Base-by-base conservation (phyloP, 2,888 invertebrate genomes). In the Drosophila limbata region DNA sequence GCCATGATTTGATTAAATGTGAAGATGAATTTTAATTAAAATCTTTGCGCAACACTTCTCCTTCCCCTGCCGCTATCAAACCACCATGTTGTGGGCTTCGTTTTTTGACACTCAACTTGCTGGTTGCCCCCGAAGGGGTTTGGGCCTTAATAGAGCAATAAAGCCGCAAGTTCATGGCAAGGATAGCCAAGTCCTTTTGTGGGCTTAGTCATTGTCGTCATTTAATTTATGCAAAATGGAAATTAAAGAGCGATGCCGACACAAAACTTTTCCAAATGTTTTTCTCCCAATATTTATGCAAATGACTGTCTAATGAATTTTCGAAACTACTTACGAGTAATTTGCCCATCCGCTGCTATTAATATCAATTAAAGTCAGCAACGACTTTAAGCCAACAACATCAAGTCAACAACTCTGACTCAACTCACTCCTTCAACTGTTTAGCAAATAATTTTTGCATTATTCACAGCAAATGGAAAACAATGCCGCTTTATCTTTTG, bases 11-110 rank as follows among this genome's bases (percentile, higher is more conserved):
- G 92, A 92, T 92, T 92, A 92, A 92, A 91, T 89, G 90, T 90
- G 91, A 90, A 92, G 91, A 92, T 92, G 91, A 92, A 92, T 92
- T 92, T 92, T 92, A 92, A 92, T 92, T 92, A 92, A 92, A 92
- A 92, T 89, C 90, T 87, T 85, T 84, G 59, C 79, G 72, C 72
- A 19, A 25, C 40, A 39, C 53, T 3, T 11, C 28, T 19, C 31
- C 28, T 25, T n/a, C n/a, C 25, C 11, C 19, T 17, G n/a, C 40
- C 37, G 44, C 3, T 6, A 3, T n/a, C 45, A 25, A 50, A 21
- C 4, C 17, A 11, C 40, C 19, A 39, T 21, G 57, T 63, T 44
- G 67, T 67, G 73, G 65, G 51, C 11, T 56, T 31, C 21, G 42
- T 59, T 68, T 69, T 77, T 76, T 79, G 79, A 79, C 76, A 76